Conservation (phyloP, 2,797 vertebrate genomes). For the Pitangus sulphuratus region DNA sequence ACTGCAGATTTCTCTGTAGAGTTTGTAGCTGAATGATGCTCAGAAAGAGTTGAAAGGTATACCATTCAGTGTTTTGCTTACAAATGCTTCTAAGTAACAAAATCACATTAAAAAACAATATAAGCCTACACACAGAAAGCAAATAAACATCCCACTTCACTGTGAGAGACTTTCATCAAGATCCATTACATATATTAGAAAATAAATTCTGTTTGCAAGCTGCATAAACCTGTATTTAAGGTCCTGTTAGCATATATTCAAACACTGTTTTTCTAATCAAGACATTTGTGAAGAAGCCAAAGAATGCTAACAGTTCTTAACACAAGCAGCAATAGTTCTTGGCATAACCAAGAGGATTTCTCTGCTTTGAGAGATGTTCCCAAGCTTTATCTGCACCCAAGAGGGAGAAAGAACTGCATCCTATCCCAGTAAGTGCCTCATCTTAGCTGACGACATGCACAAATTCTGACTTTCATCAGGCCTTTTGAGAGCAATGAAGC, state of each 20-base stretch:
- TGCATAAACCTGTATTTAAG: conserved; percentile 28
- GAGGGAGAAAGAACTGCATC: neutral
- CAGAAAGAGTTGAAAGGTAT: neutral
- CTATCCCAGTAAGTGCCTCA: neutral
- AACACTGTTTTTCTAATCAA: conserved; percentile 32
- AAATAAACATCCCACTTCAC: conserved; percentile 36
- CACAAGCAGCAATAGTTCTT: neutral
- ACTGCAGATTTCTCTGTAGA: neutral
- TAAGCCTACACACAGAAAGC: neutral
- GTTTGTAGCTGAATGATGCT: neutral
- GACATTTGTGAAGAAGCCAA: neutral
- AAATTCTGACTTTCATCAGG: neutral
- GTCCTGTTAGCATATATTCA: conserved; percentile 15
- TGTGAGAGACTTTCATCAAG: conserved; percentile 14
- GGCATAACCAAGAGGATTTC: neutral
- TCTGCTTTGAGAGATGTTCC: neutral
- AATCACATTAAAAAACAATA: neutral
- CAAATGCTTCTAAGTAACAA: neutral
- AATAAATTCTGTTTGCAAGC: conserved; percentile 20
- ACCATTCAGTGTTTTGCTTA: neutral
- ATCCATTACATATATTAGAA: neutral
- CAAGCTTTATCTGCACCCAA: neutral
- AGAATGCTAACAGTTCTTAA: neutral
- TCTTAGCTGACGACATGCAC: neutral
- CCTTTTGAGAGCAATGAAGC: neutral